Evolutionary conservation across 2,888 invertebrate genomes (phyloP).

Genomic region (Cosmia pyralina): DNA sequence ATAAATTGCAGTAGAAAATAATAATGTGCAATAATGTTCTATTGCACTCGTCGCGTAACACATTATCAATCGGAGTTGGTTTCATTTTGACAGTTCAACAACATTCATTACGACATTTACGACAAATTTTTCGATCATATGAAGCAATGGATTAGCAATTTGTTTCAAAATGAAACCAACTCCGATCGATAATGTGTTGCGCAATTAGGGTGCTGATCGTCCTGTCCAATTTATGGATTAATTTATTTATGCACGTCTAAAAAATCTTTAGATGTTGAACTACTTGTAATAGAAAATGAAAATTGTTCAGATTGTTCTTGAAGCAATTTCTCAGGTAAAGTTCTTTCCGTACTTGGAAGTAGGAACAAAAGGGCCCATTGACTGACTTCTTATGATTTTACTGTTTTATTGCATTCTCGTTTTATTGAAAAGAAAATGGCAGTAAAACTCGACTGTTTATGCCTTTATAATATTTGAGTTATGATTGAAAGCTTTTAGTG

Average conservation of each 20-base stretch:
- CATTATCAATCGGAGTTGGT: no score
- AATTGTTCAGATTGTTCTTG: not conserved
- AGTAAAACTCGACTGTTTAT: slow-evolving; percentile 17
- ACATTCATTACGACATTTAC: no score
- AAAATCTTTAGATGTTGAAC: not conserved
- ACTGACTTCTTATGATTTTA: slow-evolving; percentile 29
- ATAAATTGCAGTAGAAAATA: no score
- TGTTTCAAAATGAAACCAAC: no score
- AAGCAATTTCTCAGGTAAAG: slow-evolving; percentile 13
- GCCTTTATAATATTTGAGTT: slow-evolving; percentile 17
- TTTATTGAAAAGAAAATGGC: slow-evolving; percentile 14
- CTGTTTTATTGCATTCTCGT: slow-evolving; percentile 25
- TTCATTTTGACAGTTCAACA: no score
- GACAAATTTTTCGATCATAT: no score
- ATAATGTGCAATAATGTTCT: no score
- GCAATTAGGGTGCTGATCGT: no score
- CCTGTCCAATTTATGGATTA: not conserved
- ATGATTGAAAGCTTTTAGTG: slow-evolving; percentile 12
- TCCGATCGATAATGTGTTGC: no score
- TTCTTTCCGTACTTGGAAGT: slow-evolving; percentile 5
- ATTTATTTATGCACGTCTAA: not conserved
- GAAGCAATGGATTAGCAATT: no score
- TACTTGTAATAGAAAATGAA: not conserved
- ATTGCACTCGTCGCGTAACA: no score
- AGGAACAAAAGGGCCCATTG: slow-evolving; percentile 21